Evolutionary conservation across 1,140 invertebrate species (phyloP), one percentile per base, ranked within the genome.

Genomic region (Hycleus phaleratus): DNA sequence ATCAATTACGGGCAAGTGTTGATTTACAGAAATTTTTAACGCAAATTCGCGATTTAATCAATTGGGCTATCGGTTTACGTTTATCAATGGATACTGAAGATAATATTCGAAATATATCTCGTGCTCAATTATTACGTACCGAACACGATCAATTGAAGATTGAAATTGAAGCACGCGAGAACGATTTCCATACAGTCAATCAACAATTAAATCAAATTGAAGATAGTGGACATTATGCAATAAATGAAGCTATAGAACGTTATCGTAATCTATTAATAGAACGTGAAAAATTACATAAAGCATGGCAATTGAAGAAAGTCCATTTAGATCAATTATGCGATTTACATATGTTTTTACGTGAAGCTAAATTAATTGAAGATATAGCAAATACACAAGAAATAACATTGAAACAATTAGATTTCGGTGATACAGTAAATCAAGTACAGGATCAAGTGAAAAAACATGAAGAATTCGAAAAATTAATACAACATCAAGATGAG

Each of bases 301-400:
- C 89, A 1, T 97, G 94, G 92, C 89, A 92, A 53, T 82, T 87
- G 25, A 90, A 93, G 67, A 92, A 94, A 71, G 84, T 95, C 2
- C 87, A 92, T 65, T 76, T 98, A 24, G 92, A 97, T 73, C 95
- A 99, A 73, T 78, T 97, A 45, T 93, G 95, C 59, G 94, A 98
- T 72, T 77, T 95, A 51, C 93, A 97, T 71, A 90, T 93, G 70
- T 98, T 98, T 82, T 75, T 97, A 45, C 80, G 95, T 32, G 96
- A 98, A 77, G 92, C 92, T 9, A 94, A 95, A 70, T 90, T 95
- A 73, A 81, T 98, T 24, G 90, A 97, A 66, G 89, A 91, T 61
- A 79, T 93, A 3, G 94, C 91, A 56, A 85, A 84, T 26, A 82
- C 88, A 5, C 95, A 98, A 74, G 93, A 96, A 77, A 90, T 87